Percentiles rank a stretch among this genome's conserved stretches.
Evolutionary conservation across 2,888 invertebrate species (phyloP).

Genomic region (Andrena bicolor): DNA sequence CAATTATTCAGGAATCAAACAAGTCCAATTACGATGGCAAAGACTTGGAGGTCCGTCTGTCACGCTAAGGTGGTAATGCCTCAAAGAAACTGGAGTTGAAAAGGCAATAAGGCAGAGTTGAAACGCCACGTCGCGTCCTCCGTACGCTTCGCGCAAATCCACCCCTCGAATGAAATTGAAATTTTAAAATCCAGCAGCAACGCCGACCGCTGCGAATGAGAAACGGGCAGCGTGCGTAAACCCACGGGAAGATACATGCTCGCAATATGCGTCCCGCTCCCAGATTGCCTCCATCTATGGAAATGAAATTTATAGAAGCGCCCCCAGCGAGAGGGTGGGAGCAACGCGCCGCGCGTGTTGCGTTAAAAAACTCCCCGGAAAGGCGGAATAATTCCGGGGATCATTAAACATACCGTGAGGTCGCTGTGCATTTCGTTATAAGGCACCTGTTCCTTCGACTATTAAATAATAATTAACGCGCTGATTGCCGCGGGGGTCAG

Average conservation of each 20-base stretch:
- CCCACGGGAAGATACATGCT: constrained; percentile 7
- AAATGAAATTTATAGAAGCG: constrained; percentile 8
- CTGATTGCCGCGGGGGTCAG: background rate
- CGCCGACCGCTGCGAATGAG: background rate
- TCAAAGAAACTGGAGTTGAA: background rate
- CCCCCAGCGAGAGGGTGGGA: no score
- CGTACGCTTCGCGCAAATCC: background rate
- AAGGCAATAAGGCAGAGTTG: background rate
- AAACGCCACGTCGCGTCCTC: background rate
- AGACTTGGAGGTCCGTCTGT: no score
- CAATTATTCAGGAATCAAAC: no score
- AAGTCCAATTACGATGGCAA: no score
- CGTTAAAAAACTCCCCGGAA: constrained; percentile 4
- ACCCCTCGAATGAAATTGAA: background rate
- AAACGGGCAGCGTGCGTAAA: constrained; percentile 1
- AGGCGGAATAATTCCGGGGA: background rate
- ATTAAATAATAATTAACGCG: constrained; percentile 25
- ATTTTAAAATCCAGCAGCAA: background rate
- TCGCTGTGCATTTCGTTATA: background rate
- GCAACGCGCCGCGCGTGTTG: background rate
- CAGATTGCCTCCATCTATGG: background rate
- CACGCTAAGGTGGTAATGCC: no score
- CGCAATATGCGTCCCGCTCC: background rate
- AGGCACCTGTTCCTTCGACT: background rate
- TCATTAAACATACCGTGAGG: background rate